phyloP scores from a whole-genome alignment of 1,140 invertebrate genomes.

The Panagrolaimus sp. region DNA sequence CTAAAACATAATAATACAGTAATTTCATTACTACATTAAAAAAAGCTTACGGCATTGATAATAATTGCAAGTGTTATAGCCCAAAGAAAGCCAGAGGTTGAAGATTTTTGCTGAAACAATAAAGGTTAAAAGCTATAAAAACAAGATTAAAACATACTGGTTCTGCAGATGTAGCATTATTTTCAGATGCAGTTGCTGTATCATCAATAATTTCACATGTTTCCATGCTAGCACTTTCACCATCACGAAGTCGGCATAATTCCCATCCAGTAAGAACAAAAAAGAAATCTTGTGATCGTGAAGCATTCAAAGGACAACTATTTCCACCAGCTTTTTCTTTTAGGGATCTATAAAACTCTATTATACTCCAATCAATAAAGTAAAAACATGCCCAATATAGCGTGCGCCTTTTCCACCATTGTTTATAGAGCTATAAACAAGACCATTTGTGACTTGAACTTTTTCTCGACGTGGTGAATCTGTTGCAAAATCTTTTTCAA shows the following conservation, averaged over 20 bases:
- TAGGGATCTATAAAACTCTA: no score
- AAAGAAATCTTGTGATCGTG: background rate
- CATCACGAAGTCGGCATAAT: background rate
- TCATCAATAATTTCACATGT: background rate
- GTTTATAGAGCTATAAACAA: background rate
- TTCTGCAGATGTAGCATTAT: background rate
- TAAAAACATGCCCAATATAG: background rate
- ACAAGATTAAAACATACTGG: background rate
- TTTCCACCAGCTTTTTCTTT: background rate
- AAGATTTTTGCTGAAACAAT: background rate
- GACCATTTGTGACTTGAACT: background rate
- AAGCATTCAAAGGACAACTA: background rate
- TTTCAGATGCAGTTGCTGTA: background rate
- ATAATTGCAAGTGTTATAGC: constrained; percentile 3
- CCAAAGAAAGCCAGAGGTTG: background rate
- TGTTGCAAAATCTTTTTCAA: background rate
- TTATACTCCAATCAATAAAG: no score
- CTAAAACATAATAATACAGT: no score
- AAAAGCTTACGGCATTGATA: constrained; percentile 4
- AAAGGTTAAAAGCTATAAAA: background rate
- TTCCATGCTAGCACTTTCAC: background rate
- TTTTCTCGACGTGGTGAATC: background rate
- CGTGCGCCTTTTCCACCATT: background rate
- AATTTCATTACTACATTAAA: background rate
- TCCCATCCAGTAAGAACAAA: constrained; percentile 9